Conservation (phyloP, 2,113 vertebrate genomes). For the Hippocampus barbouri region DNA sequence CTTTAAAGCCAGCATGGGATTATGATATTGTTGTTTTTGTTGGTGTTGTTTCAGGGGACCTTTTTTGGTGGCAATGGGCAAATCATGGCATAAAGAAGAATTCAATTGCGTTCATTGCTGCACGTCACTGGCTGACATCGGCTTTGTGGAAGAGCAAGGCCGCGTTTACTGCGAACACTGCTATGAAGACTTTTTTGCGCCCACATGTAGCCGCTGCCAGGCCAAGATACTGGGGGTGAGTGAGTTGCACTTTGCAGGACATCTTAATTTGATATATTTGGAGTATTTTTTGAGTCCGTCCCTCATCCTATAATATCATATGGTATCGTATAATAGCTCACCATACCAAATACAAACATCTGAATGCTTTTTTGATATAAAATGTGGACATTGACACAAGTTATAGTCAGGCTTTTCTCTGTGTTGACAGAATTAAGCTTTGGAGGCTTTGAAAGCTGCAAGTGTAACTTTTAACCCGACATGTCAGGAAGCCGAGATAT, state of each 20-base stretch:
- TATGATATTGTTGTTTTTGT: neutral
- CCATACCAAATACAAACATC: no score
- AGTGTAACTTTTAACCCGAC: constrained; percentile 44
- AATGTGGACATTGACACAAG: constrained; percentile 3
- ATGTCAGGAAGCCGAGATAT: constrained; percentile 45
- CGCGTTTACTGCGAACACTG: constrained; percentile 88
- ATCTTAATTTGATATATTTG: no score
- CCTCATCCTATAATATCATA: no score
- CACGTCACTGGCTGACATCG: constrained; percentile 85
- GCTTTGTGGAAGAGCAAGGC: constrained; percentile 92
- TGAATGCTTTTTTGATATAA: no score
- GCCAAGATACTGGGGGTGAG: constrained; percentile 80
- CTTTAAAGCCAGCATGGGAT: neutral
- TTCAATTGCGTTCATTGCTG: constrained; percentile 91
- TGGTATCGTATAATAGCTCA: no score
- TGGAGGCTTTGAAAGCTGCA: constrained; percentile 37
- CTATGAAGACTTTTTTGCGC: constrained; percentile 95
- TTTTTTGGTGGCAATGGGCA: constrained; percentile 92
- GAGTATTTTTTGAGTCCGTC: no score
- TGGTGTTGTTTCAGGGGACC: constrained; percentile 79
- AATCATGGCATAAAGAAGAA: constrained; percentile 96
- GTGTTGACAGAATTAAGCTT: constrained; percentile 46
- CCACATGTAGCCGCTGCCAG: constrained; percentile 87
- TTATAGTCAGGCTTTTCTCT: constrained; percentile 34
- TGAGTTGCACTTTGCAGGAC: neutral